phyloP scores from a whole-genome alignment of 2,113 vertebrate species.

The Rhagologus leucostigma region DNA sequence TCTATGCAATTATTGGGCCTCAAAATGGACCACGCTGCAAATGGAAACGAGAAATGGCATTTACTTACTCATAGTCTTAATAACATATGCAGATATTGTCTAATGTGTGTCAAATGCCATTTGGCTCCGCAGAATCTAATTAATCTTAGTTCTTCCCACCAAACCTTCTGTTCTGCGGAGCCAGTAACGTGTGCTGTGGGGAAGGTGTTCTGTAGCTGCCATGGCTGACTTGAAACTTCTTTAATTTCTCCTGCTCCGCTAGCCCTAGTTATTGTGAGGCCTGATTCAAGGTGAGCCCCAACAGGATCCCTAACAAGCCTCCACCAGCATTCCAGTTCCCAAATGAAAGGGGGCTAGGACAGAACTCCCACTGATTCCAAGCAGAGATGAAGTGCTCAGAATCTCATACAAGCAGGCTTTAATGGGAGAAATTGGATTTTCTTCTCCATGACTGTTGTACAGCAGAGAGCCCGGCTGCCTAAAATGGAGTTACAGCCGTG shows the following conservation, averaged over 20 bases:
- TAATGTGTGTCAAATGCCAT: slow-evolving; percentile 44
- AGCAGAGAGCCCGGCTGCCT: not conserved
- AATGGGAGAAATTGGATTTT: not conserved
- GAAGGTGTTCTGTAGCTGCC: not conserved
- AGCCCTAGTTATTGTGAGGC: not conserved
- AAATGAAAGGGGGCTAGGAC: not conserved
- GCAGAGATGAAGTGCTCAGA: not conserved
- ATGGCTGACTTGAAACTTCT: not conserved
- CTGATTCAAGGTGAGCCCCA: not conserved
- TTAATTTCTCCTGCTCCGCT: not conserved
- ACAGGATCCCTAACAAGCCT: not conserved
- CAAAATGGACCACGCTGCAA: slow-evolving; percentile 19
- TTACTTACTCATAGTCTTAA: slow-evolving; percentile 44
- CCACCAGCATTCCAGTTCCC: not conserved
- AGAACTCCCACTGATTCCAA: not conserved
- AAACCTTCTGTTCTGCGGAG: not conserved
- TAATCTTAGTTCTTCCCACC: not conserved
- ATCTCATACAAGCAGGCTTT: not conserved
- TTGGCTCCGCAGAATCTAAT: slow-evolving; percentile 41
- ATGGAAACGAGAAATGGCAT: slow-evolving; percentile 51
- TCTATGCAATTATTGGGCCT: not conserved
- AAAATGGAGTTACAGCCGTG: not conserved
- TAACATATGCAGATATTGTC: slow-evolving; percentile 9
- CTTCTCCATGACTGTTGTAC: not conserved
- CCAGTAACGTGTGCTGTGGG: not conserved